Evolutionary conservation across 2,888 invertebrate species (phyloP), one percentile per base, ranked within the genome.

Genomic region (Eledona agricola): DNA sequence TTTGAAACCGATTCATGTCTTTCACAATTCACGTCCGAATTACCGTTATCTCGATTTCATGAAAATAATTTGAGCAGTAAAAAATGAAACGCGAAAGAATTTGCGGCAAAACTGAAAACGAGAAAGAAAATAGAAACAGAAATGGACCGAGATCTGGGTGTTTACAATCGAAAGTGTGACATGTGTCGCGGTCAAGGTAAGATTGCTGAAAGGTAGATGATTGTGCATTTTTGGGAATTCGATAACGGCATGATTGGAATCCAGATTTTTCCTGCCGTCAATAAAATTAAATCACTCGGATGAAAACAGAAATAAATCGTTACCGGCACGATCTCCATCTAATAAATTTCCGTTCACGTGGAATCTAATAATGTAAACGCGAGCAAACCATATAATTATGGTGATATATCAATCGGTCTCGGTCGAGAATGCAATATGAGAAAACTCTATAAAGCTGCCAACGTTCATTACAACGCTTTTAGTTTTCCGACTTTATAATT

Each of bases 371-470:
- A 35, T 29, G 19, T 20, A 51, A 45, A 51, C 17, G 51, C 37
- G 45, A 45, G 37, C 34, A 45, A 43, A 37, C 29, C 45, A 45
- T 45, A 51, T 45, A 51, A 51, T 51, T 51, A 37, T 45, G 17
- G 37, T 37, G 45, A 51, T 51, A 45, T 37, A 51, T 51, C 37
- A 51, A 45, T 51, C 45, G 45, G 23, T 51, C n/a, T 49, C 49
- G 40, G 31, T 38, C 28, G 37, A 37, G 51, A 45, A 51, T 51
- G 51, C 37, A 51, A 42, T 51, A 51, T 49, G 25, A 20, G 34
- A 17, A 26, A 49, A 42, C 19, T 51, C 51, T 22, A 45, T 37
- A 45, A 51, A 51, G 31, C 37, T 51, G 45, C 37, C 51, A 31
- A 29, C 45, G 34, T 34, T 42, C 42, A 50, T 50, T 50, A 50